Evolutionary conservation across 2,113 vertebrate species (phyloP), one percentile per base, ranked within the genome.

Genomic region (Malurus melanocephalus): DNA sequence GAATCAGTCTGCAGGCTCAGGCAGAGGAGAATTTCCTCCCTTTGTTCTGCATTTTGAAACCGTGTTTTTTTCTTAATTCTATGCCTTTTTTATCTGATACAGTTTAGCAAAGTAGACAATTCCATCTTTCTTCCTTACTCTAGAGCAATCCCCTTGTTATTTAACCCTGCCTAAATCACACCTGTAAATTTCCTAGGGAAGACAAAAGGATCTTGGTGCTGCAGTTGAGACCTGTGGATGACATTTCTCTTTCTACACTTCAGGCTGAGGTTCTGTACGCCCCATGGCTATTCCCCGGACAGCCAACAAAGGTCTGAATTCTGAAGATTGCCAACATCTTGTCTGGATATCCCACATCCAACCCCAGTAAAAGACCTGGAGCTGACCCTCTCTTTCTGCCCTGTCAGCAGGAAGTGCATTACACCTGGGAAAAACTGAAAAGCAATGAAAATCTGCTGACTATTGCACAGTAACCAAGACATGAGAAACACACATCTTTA

Each of bases 11-110:
- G 24, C 53, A 87, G 52, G 46, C 74, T 90, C 40, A 76, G 56
- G 73, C 56, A 77, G 27, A 80, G 59, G 52, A 86, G 60, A 71
- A 87, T 85, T 92, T 87, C 76, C 53, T 93, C 68, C 51, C 15
- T 78, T 89, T 85, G 53, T 85, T 83, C 57, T 78, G 7, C 77
- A 28, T 82, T 90, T 94, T 90, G 55, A 86, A 86, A 86, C 28
- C 45, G 32, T 1, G 0, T 3, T 28, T 9, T n/a, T n/a, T 66
- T 62, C 82, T 85, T 62, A 62, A 78, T 81, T 91, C 48, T 52
- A 10, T 64, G 48, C 35, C 23, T 83, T 22, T 40, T 49, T 73
- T 94, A 76, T 62, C 69, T 87, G 80, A 82, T 79, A 51, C 10
- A 69, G 55, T 85, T 95, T 87, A 89, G 84, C 55, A 66, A 88